Base-by-base conservation (phyloP, 2,797 vertebrate species). In the Mergus octosetaceus region DNA sequence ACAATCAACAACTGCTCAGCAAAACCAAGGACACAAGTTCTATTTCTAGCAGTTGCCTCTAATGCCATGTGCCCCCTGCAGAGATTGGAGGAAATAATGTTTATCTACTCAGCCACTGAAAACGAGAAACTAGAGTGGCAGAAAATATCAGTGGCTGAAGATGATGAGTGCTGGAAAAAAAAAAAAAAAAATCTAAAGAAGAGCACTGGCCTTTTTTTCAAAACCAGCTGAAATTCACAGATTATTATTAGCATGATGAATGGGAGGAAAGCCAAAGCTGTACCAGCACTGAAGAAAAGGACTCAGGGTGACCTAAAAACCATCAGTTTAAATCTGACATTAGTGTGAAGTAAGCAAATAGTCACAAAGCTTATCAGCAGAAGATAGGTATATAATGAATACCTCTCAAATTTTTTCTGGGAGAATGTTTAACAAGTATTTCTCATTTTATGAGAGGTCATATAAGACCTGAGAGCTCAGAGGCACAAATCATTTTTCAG, bases 161-260 rank as follows among this genome's bases (percentile, higher is more conserved):
- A 90, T 38, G 76, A 73, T 49, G 76, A 88, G 51, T 0, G 1
- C 13, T 53, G 34, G 7, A 3, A 8, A 4, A 16, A 77, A 60
- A 64, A 38, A 38, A 34, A 25, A 49, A 11, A 49, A 49, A 24
- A 12, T 47, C 60, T 13, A 45, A 39, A 14, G 41, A 91, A 54
- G 27, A 93, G 28, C 61, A 82, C 21, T 61, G 47, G 62, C 39
- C 47, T 91, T 90, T 94, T 94, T 0, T 0, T 75, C 47, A 94
- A 96, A 95, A 92, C 47, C 62, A 88, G 95, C 91, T 94, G 94
- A 93, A 64, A 90, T 85, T 39, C 38, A 69, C 79, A 88, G 71
- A 79, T 94, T 95, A 94, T 95, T 96, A 96, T 94, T 96, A 96
- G 95, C 87, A 88, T 80, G 88, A 85, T 34, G 83, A 93, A 85